Percentiles rank a stretch among this genome's conserved stretches.
Evolutionary conservation across 2,113 vertebrate genomes (phyloP).

Genomic region (Solea solea): DNA sequence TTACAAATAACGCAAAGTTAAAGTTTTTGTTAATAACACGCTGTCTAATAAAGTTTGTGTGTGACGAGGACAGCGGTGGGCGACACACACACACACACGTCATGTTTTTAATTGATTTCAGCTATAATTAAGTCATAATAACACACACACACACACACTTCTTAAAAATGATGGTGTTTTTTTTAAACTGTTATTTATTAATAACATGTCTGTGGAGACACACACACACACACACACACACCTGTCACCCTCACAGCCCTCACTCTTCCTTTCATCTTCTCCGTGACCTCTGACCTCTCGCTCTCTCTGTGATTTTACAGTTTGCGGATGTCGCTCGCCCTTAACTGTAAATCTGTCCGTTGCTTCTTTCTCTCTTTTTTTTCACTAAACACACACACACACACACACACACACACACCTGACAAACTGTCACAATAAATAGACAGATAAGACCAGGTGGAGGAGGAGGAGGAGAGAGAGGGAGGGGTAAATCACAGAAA

Average conservation of each 20-base stretch:
- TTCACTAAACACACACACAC: conserved; percentile 16
- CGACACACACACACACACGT: conserved; percentile 41
- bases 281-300: conserved; percentile 2
- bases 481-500: conserved; percentile 50
- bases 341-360: conserved; percentile 63
- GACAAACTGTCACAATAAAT: conserved; percentile 72
- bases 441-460: conserved; percentile 70
- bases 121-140: conserved; percentile 71
- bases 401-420: conserved; percentile 40
- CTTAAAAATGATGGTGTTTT: conserved; percentile 50
- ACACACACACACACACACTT: conserved; percentile 39
- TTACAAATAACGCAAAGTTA: conserved; percentile 66
- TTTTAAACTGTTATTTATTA: conserved; percentile 64
- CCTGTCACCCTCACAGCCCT: conserved; percentile 30
- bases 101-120: conserved; percentile 73
- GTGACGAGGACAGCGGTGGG: conserved; percentile 35
- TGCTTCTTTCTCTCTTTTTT: conserved; percentile 8
- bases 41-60: conserved; percentile 59
- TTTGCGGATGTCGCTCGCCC: conserved; percentile 36
- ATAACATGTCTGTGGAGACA: conserved; percentile 64
- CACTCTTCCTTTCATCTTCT: conserved; percentile 5
- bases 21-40: conserved; percentile 72
- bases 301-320: conserved; percentile 53
- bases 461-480: conserved; percentile 5
- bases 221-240: conserved; percentile 24